Percentiles rank a stretch among this genome's conserved stretches.
Evolutionary conservation across 1,140 invertebrate species (phyloP).

Genomic region (Lucilia sericata): DNA sequence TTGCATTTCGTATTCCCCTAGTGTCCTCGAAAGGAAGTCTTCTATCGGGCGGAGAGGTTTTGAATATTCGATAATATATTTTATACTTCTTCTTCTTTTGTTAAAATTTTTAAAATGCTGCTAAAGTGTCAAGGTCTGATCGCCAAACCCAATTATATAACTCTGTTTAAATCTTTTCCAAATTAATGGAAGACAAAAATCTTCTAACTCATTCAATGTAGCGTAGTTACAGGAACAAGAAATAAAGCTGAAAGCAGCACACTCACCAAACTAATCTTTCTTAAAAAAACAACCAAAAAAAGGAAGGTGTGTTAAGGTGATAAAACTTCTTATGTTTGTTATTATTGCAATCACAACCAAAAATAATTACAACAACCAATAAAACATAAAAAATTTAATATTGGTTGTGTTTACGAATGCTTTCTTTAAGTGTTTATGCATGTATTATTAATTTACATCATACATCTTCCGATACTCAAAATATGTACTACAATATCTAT

Average conservation of each 20-base stretch:
- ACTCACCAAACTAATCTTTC: too few species aligned
- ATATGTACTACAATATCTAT: not conserved
- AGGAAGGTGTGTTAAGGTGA: slow-evolving; percentile 23
- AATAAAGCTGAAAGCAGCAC: too few species aligned
- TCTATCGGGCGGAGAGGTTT: too few species aligned
- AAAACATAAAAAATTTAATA: not conserved
- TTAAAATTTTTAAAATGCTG: too few species aligned
- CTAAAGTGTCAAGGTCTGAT: too few species aligned
- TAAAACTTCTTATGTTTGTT: slow-evolving; percentile 1
- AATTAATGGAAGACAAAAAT: too few species aligned
- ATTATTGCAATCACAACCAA: not conserved
- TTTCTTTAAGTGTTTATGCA: slow-evolving; percentile 38
- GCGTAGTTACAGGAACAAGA: not conserved
- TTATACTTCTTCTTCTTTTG: too few species aligned
- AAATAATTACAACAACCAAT: not conserved
- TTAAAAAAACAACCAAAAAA: not conserved
- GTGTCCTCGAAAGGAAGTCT: too few species aligned
- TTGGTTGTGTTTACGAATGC: not conserved
- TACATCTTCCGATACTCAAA: slow-evolving; percentile 42
- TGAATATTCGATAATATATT: too few species aligned
- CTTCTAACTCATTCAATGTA: not conserved
- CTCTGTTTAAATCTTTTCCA: too few species aligned
- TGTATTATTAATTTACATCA: slow-evolving; percentile 46
- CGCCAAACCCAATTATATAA: too few species aligned
- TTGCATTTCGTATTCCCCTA: too few species aligned